phyloP scores from a whole-genome alignment of 2,113 vertebrate genomes.

The Dipodomys merriami region DNA sequence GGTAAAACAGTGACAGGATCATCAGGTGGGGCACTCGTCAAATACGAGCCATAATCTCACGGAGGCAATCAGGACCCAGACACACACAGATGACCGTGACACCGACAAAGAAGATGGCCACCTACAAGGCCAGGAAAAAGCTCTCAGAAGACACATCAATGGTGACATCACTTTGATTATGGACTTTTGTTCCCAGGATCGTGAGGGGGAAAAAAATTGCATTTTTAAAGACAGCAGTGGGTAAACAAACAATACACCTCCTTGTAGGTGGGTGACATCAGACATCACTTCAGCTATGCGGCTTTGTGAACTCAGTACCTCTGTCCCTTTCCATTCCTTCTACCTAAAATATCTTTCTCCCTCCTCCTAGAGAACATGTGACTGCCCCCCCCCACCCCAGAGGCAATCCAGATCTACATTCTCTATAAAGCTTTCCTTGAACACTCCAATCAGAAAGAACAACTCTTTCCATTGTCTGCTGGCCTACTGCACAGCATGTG shows the following conservation, averaged over 20 bases:
- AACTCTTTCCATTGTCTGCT: neutral
- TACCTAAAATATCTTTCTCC: neutral
- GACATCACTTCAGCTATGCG: neutral
- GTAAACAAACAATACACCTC: neutral
- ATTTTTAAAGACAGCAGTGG: neutral
- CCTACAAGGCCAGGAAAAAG: neutral
- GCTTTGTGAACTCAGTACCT: neutral
- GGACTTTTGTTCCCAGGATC: neutral
- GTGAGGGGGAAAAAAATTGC: neutral
- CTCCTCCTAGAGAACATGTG: neutral
- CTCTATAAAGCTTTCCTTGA: neutral
- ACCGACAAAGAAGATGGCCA: neutral
- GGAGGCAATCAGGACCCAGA: neutral
- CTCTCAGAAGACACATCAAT: neutral
- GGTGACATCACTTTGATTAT: neutral
- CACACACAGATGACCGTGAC: neutral
- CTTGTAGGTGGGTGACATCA: neutral
- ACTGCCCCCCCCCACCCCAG: too few relatives aligned
- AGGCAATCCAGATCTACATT: neutral
- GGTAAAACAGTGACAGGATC: neutral
- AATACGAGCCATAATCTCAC: neutral
- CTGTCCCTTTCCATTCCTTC: neutral
- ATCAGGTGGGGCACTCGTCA: neutral
- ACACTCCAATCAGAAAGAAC: neutral
- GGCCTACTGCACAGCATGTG: accelerated